These are phyloP conservation scores for Leucophenga varia DNA, from an alignment of 1,140 invertebrate genomes.

Conservation along the genomic window DNA sequence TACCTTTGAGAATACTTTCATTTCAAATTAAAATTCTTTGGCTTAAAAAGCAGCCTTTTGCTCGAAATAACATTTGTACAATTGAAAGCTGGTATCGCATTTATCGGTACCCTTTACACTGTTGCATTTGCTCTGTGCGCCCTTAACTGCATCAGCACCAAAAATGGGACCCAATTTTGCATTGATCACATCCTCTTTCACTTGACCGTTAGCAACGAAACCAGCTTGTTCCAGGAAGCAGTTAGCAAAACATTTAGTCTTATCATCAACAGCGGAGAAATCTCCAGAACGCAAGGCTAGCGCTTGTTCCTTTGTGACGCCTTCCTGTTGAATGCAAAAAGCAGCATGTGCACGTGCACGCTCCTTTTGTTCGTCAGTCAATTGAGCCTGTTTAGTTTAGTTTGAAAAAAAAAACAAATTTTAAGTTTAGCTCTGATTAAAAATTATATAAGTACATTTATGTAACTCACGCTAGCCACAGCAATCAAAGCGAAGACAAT, in stretches of 20 bases:
- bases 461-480: too few relatives aligned
- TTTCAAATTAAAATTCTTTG: too few relatives aligned
- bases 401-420: too few relatives aligned
- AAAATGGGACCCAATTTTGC: constrained; percentile 25
- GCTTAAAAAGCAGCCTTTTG: too few relatives aligned
- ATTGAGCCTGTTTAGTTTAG: too few relatives aligned
- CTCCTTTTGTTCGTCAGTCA: constrained; percentile 33
- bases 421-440: too few relatives aligned
- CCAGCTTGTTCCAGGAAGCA: constrained; percentile 39
- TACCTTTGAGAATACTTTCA: too few relatives aligned
- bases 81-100: constrained; percentile 37
- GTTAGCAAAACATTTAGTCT: constrained; percentile 39
- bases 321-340: constrained; percentile 30
- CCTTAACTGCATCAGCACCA: constrained; percentile 27
- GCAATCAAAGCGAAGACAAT: too few relatives aligned
- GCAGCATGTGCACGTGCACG: constrained; percentile 19
- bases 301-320: constrained; percentile 40
- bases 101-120: constrained; percentile 28
- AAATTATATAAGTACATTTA: too few relatives aligned
- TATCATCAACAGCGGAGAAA: constrained; percentile 26
- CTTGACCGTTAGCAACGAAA: constrained; percentile 27
- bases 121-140: constrained; percentile 26
- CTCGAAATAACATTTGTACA: constrained; percentile 37
- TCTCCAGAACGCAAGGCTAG: constrained; percentile 21
- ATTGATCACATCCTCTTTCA: constrained; percentile 26